Conservation (phyloP, 2,113 vertebrate species). For the Phalacrocorax carbo region DNA sequence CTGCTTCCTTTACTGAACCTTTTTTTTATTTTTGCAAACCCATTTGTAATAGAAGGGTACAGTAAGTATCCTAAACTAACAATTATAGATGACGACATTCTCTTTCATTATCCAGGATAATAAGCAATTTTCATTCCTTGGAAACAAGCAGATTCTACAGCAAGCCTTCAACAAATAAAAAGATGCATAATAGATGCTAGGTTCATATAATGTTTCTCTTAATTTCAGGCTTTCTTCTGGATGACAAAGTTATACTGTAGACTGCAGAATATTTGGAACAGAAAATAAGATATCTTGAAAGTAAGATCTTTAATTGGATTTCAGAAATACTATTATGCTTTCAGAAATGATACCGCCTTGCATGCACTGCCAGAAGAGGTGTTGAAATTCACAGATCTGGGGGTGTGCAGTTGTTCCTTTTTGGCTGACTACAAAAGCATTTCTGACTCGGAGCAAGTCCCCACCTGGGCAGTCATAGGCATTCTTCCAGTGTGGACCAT, state of each 20-base stretch:
- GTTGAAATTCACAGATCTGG: neutral
- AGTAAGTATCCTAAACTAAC: conserved; percentile 36
- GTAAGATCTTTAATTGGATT: conserved; percentile 1
- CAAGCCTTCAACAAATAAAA: conserved; percentile 26
- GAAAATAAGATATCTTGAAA: conserved; percentile 4
- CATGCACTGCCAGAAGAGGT: neutral
- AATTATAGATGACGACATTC: conserved; percentile 53
- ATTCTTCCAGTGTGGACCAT: neutral
- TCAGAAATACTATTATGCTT: conserved; percentile 10
- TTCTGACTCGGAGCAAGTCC: neutral
- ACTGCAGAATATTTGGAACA: neutral
- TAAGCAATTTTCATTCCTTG: conserved; percentile 58
- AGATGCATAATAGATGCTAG: neutral
- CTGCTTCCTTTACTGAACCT: neutral
- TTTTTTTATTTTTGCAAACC: neutral
- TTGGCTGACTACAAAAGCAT: neutral
- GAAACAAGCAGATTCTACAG: conserved; percentile 39
- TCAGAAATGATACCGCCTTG: neutral
- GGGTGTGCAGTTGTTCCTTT: neutral
- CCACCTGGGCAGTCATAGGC: neutral
- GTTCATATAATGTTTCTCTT: conserved; percentile 19
- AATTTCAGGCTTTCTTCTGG: conserved; percentile 1
- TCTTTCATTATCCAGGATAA: conserved; percentile 48
- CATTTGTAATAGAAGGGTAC: conserved; percentile 37
- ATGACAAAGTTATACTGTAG: conserved; percentile 1